Percentiles rank a stretch among this genome's conserved stretches.
phyloP scores from a whole-genome alignment of 2,888 invertebrate genomes.

The Lacanobia oleracea region DNA sequence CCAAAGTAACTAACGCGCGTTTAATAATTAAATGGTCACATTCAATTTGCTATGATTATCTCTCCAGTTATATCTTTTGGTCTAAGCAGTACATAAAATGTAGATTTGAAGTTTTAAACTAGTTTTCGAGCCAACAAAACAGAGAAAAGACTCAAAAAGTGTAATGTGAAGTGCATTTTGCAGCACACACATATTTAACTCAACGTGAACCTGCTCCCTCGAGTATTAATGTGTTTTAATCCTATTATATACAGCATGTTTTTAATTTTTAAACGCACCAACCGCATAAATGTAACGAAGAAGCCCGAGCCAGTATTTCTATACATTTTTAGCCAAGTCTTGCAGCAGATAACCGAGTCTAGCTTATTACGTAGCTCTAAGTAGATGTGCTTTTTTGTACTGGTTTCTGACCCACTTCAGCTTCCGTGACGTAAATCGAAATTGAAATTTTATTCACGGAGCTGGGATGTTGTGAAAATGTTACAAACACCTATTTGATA shows the following conservation, averaged over 20 bases:
- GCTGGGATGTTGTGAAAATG: conserved; percentile 49
- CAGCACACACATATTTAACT: conserved; percentile 43
- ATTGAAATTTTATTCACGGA: conserved; percentile 57
- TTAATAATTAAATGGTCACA: neutral
- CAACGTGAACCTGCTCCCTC: conserved; percentile 17
- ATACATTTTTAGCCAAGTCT: conserved; percentile 57
- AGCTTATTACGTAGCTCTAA: conserved; percentile 57
- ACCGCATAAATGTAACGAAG: conserved; percentile 29
- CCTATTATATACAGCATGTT: conserved; percentile 32
- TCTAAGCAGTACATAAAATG: too few species aligned
- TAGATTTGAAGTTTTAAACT: neutral
- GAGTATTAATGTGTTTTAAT: conserved; percentile 41
- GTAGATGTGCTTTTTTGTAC: conserved; percentile 61
- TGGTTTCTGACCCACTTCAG: conserved; percentile 67
- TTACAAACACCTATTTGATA: conserved; percentile 48
- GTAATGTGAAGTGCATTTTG: conserved; percentile 28
- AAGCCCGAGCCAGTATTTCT: conserved; percentile 49
- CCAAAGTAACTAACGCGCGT: neutral
- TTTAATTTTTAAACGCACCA: conserved; percentile 47
- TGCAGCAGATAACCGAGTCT: conserved; percentile 51
- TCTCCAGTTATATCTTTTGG: too few species aligned
- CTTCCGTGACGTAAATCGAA: conserved; percentile 62
- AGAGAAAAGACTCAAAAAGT: neutral
- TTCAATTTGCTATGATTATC: too few species aligned
- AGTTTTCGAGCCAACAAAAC: neutral